Evolutionary conservation across 1,140 invertebrate species (phyloP).

Genomic region (Meteorus sp.): DNA sequence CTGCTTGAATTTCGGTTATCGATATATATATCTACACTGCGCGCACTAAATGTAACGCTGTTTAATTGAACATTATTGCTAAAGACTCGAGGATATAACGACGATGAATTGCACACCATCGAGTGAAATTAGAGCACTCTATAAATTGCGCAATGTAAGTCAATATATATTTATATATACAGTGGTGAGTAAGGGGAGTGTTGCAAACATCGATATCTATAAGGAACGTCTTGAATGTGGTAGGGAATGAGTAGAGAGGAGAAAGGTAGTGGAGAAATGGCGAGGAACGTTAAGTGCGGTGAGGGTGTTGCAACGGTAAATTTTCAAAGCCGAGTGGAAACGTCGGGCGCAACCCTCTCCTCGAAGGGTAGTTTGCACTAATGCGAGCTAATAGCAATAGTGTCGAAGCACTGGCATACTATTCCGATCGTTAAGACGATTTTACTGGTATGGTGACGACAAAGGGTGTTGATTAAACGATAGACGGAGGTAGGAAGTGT

Average conservation of each 20-base stretch:
- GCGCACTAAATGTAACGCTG: constrained; percentile 15
- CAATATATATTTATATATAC: background rate
- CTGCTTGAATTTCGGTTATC: constrained; percentile 28
- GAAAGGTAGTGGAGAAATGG: no score
- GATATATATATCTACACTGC: constrained; percentile 13
- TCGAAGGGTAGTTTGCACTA: constrained; percentile 17
- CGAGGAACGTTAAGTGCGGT: constrained; percentile 8
- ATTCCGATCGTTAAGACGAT: constrained; percentile 31
- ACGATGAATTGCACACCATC: background rate
- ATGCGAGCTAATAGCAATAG: constrained; percentile 27
- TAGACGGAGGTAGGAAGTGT: background rate
- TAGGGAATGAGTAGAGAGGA: constrained; percentile 16
- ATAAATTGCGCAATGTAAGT: no score
- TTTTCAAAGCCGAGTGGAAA: constrained; percentile 27
- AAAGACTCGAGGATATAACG: constrained; percentile 7
- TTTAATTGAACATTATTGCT: constrained; percentile 23
- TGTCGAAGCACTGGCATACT: constrained; percentile 4
- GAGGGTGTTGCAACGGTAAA: constrained; percentile 24
- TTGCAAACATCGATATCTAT: constrained; percentile 15
- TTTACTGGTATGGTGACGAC: constrained; percentile 26
- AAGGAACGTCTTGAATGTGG: constrained; percentile 7
- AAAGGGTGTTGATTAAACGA: constrained; percentile 28
- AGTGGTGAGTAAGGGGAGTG: background rate
- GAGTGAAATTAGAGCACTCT: constrained; percentile 17
- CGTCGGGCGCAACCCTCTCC: constrained; percentile 25